These are phyloP conservation scores for Drosophila anomalata DNA, from an alignment of 2,888 invertebrate genomes.

Conservation along the genomic window DNA sequence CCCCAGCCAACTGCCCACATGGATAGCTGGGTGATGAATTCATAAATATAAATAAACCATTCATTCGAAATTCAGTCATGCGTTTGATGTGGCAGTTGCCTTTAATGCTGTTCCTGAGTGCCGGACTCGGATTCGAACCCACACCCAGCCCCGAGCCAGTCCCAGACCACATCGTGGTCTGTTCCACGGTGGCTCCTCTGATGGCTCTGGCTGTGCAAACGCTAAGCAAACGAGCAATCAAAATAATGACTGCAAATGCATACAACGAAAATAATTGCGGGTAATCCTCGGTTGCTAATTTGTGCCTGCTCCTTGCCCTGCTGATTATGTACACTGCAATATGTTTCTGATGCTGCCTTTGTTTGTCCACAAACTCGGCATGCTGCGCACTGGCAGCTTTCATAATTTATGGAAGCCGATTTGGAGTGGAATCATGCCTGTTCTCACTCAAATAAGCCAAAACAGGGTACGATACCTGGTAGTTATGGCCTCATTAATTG, in stretches of 20 bases:
- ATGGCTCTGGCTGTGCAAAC: conserved; percentile 10
- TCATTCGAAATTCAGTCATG: conserved; percentile 70
- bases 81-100: conserved; percentile 45
- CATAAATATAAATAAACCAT: conserved; percentile 75
- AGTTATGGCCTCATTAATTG: conserved; percentile 1
- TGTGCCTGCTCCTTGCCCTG: conserved; percentile 44
- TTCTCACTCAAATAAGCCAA: not conserved
- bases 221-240: conserved; percentile 75
- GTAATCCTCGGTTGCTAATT: conserved; percentile 78
- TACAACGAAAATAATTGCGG: conserved; percentile 78
- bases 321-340: conserved; percentile 28
- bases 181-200: not conserved
- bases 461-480: not conserved
- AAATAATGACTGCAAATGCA: conserved; percentile 78
- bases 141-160: conserved; percentile 1
- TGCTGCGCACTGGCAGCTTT: conserved; percentile 57
- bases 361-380: conserved; percentile 51
- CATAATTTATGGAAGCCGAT: conserved; percentile 77
- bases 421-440: conserved; percentile 62
- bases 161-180: conserved; percentile 6
- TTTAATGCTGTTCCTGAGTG: conserved; percentile 23
- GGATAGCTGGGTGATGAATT: conserved; percentile 67
- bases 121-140: conserved; percentile 5
- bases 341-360: conserved; percentile 39
- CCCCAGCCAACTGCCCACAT: conserved; percentile 20